Conservation (phyloP, 2,797 vertebrate genomes). For the Miopithecus talapoin region DNA sequence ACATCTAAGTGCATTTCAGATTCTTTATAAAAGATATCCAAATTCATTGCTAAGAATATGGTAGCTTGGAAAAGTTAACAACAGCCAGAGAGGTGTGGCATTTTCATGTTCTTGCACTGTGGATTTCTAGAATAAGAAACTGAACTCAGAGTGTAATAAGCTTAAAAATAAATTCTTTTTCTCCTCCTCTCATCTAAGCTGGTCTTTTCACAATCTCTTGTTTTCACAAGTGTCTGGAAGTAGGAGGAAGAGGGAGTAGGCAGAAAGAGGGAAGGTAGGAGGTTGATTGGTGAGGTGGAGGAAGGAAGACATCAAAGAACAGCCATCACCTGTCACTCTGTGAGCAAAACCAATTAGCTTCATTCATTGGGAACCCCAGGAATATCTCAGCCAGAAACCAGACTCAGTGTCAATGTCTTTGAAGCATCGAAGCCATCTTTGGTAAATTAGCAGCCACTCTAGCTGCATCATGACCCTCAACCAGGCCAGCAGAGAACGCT, state of each 20-base stretch:
- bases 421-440: neutral
- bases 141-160: slow-evolving; percentile 78
- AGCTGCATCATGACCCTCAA: neutral
- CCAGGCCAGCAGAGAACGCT: neutral
- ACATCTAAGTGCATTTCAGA: slow-evolving; percentile 89
- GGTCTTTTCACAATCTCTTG: slow-evolving; percentile 71
- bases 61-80: slow-evolving; percentile 77
- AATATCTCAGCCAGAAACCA: slow-evolving; percentile 89
- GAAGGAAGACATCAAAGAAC: neutral
- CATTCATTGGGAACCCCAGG: slow-evolving; percentile 91
- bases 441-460: neutral
- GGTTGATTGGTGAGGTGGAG: neutral
- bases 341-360: slow-evolving; percentile 95
- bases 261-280: neutral
- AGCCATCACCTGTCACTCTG: slow-evolving; percentile 91
- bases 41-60: slow-evolving; percentile 77
- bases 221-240: slow-evolving; percentile 40
- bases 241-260: neutral
- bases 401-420: neutral
- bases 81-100: slow-evolving; percentile 75
- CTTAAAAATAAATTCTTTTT: slow-evolving; percentile 36
- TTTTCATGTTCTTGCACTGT: slow-evolving; percentile 77
- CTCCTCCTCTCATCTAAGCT: slow-evolving; percentile 79
- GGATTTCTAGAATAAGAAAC: slow-evolving; percentile 81
- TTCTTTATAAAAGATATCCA: slow-evolving; percentile 80